Evolutionary conservation across 2,113 vertebrate species (phyloP).

Genomic region (Xenopus borealis): DNA sequence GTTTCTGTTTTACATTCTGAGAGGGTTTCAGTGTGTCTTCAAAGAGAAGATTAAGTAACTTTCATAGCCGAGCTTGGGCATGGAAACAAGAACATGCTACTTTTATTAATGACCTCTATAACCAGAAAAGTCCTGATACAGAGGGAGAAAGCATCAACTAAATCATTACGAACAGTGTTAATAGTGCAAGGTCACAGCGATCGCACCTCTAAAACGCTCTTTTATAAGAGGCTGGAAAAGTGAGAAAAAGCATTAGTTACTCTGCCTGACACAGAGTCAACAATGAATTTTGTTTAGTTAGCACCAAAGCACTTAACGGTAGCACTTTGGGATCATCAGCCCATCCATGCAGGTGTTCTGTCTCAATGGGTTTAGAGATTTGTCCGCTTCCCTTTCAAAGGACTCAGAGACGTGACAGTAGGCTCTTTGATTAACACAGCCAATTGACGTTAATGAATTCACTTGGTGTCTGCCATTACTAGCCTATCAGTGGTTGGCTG

Average conservation of each 20-base stretch:
- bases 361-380: neutral
- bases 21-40: neutral
- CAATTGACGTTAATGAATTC: neutral
- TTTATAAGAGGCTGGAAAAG: too few relatives aligned
- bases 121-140: neutral
- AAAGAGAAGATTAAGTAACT: conserved; percentile 13
- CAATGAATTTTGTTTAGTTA: conserved; percentile 9
- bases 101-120: conserved; percentile 9
- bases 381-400: neutral
- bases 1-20: neutral
- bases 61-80: neutral
- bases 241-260: conserved; percentile 4
- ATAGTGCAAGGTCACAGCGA: neutral
- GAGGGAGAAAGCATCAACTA: neutral
- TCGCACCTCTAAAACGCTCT: neutral
- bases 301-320: neutral
- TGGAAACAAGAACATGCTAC: neutral
- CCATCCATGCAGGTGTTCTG: neutral
- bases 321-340: neutral
- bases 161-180: neutral
- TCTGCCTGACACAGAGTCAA: neutral
- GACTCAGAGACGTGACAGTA: neutral
- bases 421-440: neutral
- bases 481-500: neutral
- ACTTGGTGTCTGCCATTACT: neutral